A percentile compares a stretch with the other conserved stretches of the same genome.
Evolutionary conservation across 2,888 invertebrate species (phyloP).

Genomic region (Euphydryas editha): DNA sequence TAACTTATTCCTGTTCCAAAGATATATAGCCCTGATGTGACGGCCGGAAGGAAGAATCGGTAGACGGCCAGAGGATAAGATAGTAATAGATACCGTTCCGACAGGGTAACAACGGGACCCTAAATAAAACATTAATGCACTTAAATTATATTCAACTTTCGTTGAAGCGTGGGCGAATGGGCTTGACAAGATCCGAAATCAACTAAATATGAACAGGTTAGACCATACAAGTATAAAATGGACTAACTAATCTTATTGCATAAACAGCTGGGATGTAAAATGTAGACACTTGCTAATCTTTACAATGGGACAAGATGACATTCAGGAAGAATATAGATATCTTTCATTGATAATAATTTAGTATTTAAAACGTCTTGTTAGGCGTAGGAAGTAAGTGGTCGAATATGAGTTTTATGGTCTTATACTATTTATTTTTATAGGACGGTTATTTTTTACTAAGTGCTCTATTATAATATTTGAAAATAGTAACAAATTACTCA

Average conservation of each 20-base stretch:
- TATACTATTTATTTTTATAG: not conserved
- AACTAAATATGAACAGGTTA: slow-evolving; percentile 74
- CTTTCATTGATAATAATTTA: slow-evolving; percentile 1
- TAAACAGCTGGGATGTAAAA: slow-evolving; percentile 20
- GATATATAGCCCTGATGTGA: no score
- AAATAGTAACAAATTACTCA: not conserved
- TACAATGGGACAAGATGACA: slow-evolving; percentile 25
- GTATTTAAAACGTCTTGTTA: slow-evolving; percentile 6
- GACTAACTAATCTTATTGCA: slow-evolving; percentile 26
- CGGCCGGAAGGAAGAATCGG: no score
- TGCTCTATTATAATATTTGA: not conserved
- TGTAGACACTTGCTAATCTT: slow-evolving; percentile 24
- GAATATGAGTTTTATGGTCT: not conserved
- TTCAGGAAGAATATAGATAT: slow-evolving; percentile 16
- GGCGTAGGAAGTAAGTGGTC: not conserved
- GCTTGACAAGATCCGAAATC: slow-evolving; percentile 62
- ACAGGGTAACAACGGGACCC: no score
- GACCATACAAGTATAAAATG: slow-evolving; percentile 17
- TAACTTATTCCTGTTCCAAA: no score
- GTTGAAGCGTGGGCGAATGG: slow-evolving; percentile 58
- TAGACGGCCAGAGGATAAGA: no score
- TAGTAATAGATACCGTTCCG: no score
- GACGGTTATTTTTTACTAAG: not conserved
- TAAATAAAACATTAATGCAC: slow-evolving; percentile 55
- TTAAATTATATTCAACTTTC: slow-evolving; percentile 53